Evolutionary conservation across 2,797 vertebrate species (phyloP).

Genomic region (Chiroxiphia lanceolata): DNA sequence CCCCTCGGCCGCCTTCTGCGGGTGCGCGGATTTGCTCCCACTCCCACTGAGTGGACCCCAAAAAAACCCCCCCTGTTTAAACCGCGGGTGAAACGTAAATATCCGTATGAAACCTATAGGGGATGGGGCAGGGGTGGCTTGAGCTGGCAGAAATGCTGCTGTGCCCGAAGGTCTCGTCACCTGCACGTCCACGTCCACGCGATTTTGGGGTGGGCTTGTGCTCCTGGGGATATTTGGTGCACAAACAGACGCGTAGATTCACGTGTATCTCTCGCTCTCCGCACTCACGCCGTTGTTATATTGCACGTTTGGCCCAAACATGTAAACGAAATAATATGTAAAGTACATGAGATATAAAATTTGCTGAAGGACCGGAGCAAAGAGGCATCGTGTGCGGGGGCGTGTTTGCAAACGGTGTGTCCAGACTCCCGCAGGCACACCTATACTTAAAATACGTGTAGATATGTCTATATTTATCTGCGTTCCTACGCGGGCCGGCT

Average conservation of each 20-base stretch:
- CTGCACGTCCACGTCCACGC: fast-evolving
- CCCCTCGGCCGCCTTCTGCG: not conserved
- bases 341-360: not conserved
- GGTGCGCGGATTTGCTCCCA: not conserved
- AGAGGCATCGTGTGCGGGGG: fast-evolving
- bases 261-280: fast-evolving
- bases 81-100: fast-evolving
- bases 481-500: fast-evolving
- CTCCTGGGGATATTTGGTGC: fast-evolving
- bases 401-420: not conserved
- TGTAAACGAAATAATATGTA: not conserved
- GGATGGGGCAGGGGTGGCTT: not conserved
- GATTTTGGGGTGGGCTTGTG: fast-evolving
- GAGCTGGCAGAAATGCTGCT: not conserved
- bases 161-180: fast-evolving
- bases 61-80: not conserved
- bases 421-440: fast-evolving
- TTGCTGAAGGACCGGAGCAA: fast-evolving
- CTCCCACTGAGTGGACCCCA: not conserved
- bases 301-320: fast-evolving
- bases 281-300: fast-evolving
- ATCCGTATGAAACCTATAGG: fast-evolving
- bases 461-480: fast-evolving
- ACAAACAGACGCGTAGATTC: fast-evolving
- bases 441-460: fast-evolving